A percentile compares a stretch with the other conserved stretches of the same genome.
Evolutionary conservation across 1,140 invertebrate species (phyloP).

Genomic region (Drosophila hydei): DNA sequence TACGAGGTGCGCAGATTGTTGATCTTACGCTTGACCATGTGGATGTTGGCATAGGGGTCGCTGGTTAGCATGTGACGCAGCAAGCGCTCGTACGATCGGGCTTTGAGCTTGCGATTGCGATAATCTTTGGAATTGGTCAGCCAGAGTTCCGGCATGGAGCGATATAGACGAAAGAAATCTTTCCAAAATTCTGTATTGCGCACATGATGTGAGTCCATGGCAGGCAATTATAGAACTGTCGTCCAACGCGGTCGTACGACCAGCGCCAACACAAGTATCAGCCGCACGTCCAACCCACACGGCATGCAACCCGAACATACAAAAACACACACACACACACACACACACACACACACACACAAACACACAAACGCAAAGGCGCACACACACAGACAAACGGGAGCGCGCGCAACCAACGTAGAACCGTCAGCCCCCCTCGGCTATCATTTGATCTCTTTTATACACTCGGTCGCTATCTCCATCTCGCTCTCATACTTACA

Average conservation of each 20-base stretch:
- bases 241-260: slow-evolving; percentile 53
- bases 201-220: slow-evolving; percentile 19
- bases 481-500: slow-evolving; percentile 36
- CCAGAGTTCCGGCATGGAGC: slow-evolving; percentile 68
- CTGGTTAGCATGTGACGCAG: slow-evolving; percentile 27
- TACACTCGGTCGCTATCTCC: background rate
- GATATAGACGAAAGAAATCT: slow-evolving; percentile 58
- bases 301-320: slow-evolving; percentile 8
- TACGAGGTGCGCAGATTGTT: slow-evolving; percentile 70
- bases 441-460: background rate
- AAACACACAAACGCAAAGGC: background rate
- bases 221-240: slow-evolving; percentile 18
- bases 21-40: slow-evolving; percentile 62
- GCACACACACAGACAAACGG: background rate
- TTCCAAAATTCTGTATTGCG: slow-evolving; percentile 43
- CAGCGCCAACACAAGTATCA: slow-evolving; percentile 11
- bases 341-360: background rate
- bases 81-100: slow-evolving; percentile 38
- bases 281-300: slow-evolving; percentile 25
- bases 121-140: slow-evolving; percentile 48
- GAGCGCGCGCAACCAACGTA: background rate
- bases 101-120: slow-evolving; percentile 48
- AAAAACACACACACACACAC: background rate
- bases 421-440: background rate
- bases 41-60: slow-evolving; percentile 46